Conservation (phyloP, 2,113 vertebrate species). For the Xiphophorus maculatus region DNA sequence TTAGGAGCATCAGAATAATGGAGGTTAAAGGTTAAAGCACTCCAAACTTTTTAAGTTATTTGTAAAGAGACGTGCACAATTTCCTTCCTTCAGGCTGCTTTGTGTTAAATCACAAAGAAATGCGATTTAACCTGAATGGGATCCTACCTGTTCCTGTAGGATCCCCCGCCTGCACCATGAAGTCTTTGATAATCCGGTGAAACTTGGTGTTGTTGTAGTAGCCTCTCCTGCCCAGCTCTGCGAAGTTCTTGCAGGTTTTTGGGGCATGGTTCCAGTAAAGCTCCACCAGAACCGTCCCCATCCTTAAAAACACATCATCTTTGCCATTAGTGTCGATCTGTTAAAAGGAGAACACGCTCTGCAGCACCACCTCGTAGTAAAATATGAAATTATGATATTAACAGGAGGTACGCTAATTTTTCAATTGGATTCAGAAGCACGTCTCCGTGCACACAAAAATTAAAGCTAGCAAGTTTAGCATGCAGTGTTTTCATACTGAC, state of each 20-base stretch:
- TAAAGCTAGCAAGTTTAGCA: conserved; percentile 32
- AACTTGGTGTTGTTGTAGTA: conserved; percentile 95
- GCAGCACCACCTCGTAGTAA: neutral
- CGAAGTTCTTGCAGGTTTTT: conserved; percentile 93
- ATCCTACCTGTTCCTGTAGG: conserved; percentile 91
- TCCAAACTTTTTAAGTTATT: neutral
- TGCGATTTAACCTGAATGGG: too few species aligned
- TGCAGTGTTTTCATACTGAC: conserved; percentile 32
- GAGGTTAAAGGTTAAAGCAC: neutral
- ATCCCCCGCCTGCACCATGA: conserved; percentile 97
- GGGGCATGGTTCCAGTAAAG: conserved; percentile 95
- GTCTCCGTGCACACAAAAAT: neutral
- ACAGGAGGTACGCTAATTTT: neutral
- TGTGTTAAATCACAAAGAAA: conserved; percentile 13
- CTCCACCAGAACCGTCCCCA: conserved; percentile 89
- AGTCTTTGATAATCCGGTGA: conserved; percentile 93
- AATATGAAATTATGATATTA: neutral
- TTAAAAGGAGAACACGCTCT: neutral
- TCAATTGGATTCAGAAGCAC: neutral
- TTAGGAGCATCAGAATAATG: neutral
- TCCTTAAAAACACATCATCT: conserved; percentile 75
- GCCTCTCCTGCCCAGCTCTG: conserved; percentile 88
- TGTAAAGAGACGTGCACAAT: neutral
- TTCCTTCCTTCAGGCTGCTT: neutral
- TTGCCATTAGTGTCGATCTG: neutral